Conservation (phyloP, 2,797 vertebrate genomes). For the Meriones psammophilus region DNA sequence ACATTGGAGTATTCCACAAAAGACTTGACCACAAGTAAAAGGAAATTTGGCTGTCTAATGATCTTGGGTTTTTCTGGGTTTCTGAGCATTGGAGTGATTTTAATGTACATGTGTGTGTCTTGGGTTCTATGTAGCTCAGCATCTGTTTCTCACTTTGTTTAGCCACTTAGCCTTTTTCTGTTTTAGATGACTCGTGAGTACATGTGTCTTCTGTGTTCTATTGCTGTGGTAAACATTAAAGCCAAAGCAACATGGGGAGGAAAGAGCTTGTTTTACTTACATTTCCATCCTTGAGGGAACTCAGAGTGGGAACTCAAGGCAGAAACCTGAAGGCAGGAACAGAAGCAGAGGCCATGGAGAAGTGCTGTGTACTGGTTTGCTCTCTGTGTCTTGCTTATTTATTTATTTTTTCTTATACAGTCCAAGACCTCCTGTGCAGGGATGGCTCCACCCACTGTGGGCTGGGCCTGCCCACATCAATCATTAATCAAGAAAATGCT, state of each 20-base stretch:
- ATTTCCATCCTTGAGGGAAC: neutral
- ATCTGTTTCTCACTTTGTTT: neutral
- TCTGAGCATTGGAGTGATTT: neutral
- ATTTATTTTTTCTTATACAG: neutral
- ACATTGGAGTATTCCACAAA: no score
- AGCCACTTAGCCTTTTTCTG: neutral
- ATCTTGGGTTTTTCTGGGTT: neutral
- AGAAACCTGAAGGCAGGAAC: neutral
- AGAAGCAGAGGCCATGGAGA: neutral
- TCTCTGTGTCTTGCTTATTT: neutral
- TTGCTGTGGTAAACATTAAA: neutral
- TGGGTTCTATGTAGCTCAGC: neutral
- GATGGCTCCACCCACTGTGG: neutral
- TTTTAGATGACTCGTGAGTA: neutral
- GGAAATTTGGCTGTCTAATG: neutral
- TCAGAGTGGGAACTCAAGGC: neutral
- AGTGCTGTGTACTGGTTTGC: neutral
- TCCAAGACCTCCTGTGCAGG: neutral
- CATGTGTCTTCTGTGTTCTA: neutral
- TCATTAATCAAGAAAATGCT: neutral
- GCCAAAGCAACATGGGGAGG: neutral
- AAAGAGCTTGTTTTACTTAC: neutral
- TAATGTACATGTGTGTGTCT: neutral
- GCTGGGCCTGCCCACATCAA: neutral
- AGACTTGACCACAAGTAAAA: neutral